A percentile compares a stretch with the other conserved stretches of the same genome.
Evolutionary conservation across 2,888 invertebrate genomes (phyloP).

Genomic region (Bombyx huttoni): DNA sequence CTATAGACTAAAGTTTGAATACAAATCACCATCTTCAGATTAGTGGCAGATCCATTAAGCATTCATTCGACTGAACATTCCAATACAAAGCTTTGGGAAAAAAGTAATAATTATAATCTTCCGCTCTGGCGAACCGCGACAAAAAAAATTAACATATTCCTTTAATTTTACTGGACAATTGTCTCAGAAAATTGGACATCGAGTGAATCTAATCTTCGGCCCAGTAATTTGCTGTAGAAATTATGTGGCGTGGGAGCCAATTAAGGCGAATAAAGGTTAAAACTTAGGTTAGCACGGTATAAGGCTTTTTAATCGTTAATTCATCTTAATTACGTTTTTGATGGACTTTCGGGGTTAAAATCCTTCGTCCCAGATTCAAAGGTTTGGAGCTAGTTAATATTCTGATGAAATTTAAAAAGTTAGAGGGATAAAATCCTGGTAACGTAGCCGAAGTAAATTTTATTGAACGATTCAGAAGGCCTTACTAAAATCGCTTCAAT

Average conservation of each 20-base stretch:
- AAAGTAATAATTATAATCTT: constrained; percentile 67
- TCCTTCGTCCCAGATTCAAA: constrained; percentile 23
- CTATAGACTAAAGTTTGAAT: no score
- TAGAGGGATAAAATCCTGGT: constrained; percentile 10
- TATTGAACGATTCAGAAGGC: background rate
- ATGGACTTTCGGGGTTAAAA: constrained; percentile 31
- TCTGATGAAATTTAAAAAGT: constrained; percentile 27
- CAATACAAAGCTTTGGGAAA: constrained; percentile 34
- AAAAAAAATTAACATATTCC: constrained; percentile 68
- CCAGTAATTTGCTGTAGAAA: constrained; percentile 53
- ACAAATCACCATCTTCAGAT: background rate
- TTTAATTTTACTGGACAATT: constrained; percentile 59
- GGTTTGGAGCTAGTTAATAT: constrained; percentile 31
- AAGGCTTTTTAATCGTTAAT: constrained; percentile 41
- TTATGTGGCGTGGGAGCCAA: constrained; percentile 51
- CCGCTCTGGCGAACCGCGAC: constrained; percentile 54
- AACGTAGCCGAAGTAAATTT: background rate
- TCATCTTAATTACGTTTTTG: constrained; percentile 50
- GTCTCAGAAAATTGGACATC: constrained; percentile 61
- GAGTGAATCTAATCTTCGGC: constrained; percentile 46
- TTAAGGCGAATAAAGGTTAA: constrained; percentile 32
- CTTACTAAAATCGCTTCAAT: background rate
- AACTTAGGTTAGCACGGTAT: constrained; percentile 17
- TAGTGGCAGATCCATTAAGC: constrained; percentile 27
- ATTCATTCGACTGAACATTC: constrained; percentile 23